These are phyloP conservation scores for Dendrolimus houi DNA, from an alignment of 2,888 invertebrate species.

Conservation along the genomic window DNA sequence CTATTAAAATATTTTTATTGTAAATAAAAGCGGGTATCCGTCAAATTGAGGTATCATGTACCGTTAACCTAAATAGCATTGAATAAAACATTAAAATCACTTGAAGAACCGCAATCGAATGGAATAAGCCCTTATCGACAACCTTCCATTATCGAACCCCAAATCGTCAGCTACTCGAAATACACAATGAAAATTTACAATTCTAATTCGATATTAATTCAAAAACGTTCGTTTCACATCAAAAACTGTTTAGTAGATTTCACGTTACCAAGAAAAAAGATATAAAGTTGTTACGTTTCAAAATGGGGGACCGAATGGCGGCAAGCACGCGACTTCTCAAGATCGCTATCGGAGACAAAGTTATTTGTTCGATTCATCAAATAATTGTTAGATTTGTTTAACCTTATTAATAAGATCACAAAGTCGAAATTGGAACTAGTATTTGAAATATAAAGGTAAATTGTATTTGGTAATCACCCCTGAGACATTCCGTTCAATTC, in stretches of 20 bases:
- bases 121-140: neutral
- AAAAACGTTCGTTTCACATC: neutral
- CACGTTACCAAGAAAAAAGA: neutral
- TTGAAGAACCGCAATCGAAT: neutral
- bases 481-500: neutral
- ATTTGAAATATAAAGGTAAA: neutral
- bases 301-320: slow-evolving; percentile 14
- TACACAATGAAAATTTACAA: neutral
- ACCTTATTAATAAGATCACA: neutral
- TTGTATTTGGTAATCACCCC: neutral
- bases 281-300: neutral
- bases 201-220: neutral
- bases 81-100: neutral
- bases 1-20: no score
- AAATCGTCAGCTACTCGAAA: neutral
- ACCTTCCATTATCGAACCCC: neutral
- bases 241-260: neutral
- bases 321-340: slow-evolving; percentile 50
- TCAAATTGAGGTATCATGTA: no score
- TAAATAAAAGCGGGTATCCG: no score
- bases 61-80: neutral
- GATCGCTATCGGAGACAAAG: slow-evolving; percentile 55
- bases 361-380: slow-evolving; percentile 22
- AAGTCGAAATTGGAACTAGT: neutral
- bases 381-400: neutral